Percentiles rank a stretch among this genome's conserved stretches.
Conservation (phyloP, 1,140 invertebrate genomes). For the Cydia pomonella region DNA sequence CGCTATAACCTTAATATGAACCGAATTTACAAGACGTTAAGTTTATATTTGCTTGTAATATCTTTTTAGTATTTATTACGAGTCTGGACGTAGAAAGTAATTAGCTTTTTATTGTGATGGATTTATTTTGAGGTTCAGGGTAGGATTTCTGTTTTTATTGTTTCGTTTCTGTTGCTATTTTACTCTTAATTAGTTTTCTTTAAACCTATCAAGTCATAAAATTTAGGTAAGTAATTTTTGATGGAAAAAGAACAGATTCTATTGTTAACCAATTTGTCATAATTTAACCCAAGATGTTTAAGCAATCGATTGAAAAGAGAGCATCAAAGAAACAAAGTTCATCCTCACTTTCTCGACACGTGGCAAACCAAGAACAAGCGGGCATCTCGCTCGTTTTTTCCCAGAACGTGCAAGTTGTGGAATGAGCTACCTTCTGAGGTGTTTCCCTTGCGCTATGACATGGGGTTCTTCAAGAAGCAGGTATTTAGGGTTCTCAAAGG, state of each 20-base stretch:
- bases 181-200: neutral
- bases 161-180: neutral
- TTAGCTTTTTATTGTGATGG: slow-evolving; percentile 28
- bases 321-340: no score
- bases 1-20: neutral
- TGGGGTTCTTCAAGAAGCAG: no score
- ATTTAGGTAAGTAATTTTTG: neutral
- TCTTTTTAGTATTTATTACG: neutral
- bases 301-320: no score
- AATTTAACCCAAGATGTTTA: neutral
- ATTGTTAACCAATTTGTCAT: neutral
- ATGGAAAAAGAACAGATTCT: neutral
- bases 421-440: no score
- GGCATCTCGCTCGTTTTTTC: no score
- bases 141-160: neutral
- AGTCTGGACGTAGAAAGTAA: slow-evolving; percentile 18
- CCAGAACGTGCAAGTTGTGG: no score
- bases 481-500: no score
- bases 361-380: no score
- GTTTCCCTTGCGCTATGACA: no score
- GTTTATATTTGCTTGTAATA: neutral
- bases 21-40: neutral
- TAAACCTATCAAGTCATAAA: neutral
- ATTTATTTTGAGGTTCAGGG: neutral
- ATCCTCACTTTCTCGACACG: no score